Conservation (phyloP, 2,888 invertebrate species). For the Drosophila aldrichi region DNA sequence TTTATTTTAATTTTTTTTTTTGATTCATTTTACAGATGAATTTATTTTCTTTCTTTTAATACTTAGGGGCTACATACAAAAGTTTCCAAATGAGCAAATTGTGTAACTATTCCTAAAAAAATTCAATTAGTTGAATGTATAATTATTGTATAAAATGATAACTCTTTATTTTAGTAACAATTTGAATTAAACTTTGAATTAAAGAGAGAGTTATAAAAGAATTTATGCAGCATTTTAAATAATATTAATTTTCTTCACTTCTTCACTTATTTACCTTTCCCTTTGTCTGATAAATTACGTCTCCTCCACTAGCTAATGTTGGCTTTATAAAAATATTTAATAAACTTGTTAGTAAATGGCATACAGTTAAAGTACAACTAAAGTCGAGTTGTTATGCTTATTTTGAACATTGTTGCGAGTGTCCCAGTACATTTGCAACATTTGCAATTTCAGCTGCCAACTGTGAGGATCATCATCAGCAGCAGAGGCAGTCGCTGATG, state of each 20-base stretch:
- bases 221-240: neutral
- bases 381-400: neutral
- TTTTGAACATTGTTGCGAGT: neutral
- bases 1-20: no score
- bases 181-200: no score
- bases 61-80: no score
- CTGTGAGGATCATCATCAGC: constrained; percentile 9
- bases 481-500: constrained; percentile 12
- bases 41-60: no score
- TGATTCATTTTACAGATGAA: no score
- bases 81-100: no score
- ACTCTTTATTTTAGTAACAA: no score
- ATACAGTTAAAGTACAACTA: neutral
- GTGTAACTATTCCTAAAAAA: no score
- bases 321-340: neutral
- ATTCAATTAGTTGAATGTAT: no score
- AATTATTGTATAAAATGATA: no score
- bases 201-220: neutral
- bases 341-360: neutral
- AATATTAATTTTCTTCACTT: neutral
- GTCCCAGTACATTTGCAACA: constrained; percentile 10
- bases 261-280: neutral
- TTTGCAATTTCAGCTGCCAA: constrained; percentile 10
- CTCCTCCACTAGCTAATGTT: neutral
- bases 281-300: neutral